Evolutionary conservation across 2,113 vertebrate genomes (phyloP).

Genomic region (Cryptoleucopteryx plumbea): DNA sequence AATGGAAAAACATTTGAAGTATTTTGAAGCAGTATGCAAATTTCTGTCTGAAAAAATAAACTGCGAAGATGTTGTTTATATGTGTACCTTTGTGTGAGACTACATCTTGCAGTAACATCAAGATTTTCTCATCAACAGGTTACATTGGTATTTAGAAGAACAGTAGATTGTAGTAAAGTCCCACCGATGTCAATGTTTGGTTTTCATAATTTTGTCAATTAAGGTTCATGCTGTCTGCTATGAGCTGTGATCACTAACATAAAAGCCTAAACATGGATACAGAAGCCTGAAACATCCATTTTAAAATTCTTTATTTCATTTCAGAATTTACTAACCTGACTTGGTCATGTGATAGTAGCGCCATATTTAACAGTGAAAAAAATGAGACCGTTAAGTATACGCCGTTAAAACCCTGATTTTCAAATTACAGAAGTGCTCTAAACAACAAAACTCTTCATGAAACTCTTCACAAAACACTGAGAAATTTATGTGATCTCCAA

Average conservation of each 20-base stretch:
- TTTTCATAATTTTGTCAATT: background rate
- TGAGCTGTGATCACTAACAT: background rate
- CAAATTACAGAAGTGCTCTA: background rate
- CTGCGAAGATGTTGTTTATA: background rate
- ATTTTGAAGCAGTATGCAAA: background rate
- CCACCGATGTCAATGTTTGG: background rate
- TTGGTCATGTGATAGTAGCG: background rate
- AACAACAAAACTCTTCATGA: constrained; percentile 22
- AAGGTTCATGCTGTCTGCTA: background rate
- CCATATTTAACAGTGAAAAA: background rate
- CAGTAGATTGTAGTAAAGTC: background rate
- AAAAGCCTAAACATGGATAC: background rate
- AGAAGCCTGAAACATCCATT: background rate
- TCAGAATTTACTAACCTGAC: background rate
- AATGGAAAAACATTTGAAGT: background rate
- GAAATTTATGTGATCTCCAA: constrained; percentile 50
- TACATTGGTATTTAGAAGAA: background rate
- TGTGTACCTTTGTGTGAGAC: background rate
- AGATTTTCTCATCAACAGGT: background rate
- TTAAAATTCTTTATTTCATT: background rate
- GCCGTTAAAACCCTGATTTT: constrained; percentile 30
- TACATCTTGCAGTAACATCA: background rate
- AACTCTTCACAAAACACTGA: constrained; percentile 8
- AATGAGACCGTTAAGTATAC: background rate
- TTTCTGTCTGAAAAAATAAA: background rate